These are phyloP conservation scores for Tanypteryx hageni DNA, from an alignment of 2,888 invertebrate species.

Conservation along the genomic window DNA sequence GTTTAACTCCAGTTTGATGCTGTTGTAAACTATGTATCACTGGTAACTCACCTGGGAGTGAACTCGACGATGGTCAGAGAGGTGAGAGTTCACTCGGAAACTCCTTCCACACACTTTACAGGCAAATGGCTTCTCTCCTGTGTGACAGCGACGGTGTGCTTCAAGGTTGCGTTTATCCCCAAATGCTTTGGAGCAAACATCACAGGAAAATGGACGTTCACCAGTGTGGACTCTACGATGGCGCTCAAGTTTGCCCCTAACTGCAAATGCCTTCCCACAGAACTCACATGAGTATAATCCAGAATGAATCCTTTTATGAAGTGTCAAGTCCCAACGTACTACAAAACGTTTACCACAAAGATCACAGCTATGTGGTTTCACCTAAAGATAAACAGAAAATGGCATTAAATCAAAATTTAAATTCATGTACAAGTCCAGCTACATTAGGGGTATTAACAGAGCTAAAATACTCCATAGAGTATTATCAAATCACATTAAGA, in stretches of 20 bases:
- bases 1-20: too few species aligned
- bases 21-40: too few species aligned
- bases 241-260: slow-evolving; percentile 73
- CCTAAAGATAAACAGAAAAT: slow-evolving; percentile 67
- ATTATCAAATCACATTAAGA: too few species aligned
- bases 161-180: slow-evolving; percentile 74
- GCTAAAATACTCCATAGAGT: too few species aligned
- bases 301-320: slow-evolving; percentile 73
- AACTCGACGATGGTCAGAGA: slow-evolving; percentile 72
- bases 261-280: slow-evolving; percentile 73
- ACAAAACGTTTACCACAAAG: slow-evolving; percentile 73
- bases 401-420: neutral
- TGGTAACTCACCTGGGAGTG: slow-evolving; percentile 69
- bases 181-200: slow-evolving; percentile 73
- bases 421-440: too few species aligned
- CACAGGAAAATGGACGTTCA: slow-evolving; percentile 73
- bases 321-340: slow-evolving; percentile 73
- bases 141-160: slow-evolving; percentile 73
- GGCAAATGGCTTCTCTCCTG: slow-evolving; percentile 70
- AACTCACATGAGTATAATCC: slow-evolving; percentile 72
- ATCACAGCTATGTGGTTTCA: slow-evolving; percentile 73
- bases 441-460: too few species aligned
- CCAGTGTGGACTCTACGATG: slow-evolving; percentile 74
- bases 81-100: slow-evolving; percentile 72
- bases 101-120: slow-evolving; percentile 72